Percentiles rank a stretch among this genome's conserved stretches.
Evolutionary conservation across 2,113 vertebrate species (phyloP).

Genomic region (Chlamydotis undulata): DNA sequence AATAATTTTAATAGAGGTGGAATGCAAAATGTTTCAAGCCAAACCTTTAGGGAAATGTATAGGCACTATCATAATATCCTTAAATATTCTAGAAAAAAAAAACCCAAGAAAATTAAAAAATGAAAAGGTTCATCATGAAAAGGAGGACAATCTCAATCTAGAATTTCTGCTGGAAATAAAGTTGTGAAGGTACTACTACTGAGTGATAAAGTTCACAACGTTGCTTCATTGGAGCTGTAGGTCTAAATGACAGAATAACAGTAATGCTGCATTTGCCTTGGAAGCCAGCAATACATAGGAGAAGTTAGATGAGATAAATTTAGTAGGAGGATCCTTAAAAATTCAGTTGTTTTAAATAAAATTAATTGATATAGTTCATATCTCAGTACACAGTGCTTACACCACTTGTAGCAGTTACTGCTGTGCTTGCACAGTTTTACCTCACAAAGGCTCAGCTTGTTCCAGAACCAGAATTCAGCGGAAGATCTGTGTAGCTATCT

Average conservation of each 20-base stretch:
- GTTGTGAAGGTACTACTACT: background rate
- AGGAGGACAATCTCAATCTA: background rate
- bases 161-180: background rate
- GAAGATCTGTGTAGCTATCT: background rate
- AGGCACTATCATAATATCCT: background rate
- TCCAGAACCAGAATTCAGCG: background rate
- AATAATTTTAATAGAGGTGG: slow-evolving; percentile 40
- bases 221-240: background rate
- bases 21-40: background rate
- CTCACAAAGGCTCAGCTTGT: background rate
- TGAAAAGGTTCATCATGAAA: background rate
- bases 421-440: background rate
- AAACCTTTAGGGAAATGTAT: slow-evolving; percentile 6
- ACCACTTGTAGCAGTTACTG: background rate
- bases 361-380: background rate
- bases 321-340: background rate
- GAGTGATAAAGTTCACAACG: background rate
- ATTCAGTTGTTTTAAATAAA: background rate
- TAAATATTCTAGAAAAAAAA: background rate
- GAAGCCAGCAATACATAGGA: background rate
- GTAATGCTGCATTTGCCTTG: background rate
- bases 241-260: background rate
- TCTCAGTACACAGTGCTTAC: fast-evolving
- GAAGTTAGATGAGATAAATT: background rate
- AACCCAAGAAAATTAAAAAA: background rate